Percentiles rank a stretch among this genome's conserved stretches.
Evolutionary conservation across 1,140 invertebrate genomes (phyloP).

Genomic region (Leptinotarsa undecemlineata): DNA sequence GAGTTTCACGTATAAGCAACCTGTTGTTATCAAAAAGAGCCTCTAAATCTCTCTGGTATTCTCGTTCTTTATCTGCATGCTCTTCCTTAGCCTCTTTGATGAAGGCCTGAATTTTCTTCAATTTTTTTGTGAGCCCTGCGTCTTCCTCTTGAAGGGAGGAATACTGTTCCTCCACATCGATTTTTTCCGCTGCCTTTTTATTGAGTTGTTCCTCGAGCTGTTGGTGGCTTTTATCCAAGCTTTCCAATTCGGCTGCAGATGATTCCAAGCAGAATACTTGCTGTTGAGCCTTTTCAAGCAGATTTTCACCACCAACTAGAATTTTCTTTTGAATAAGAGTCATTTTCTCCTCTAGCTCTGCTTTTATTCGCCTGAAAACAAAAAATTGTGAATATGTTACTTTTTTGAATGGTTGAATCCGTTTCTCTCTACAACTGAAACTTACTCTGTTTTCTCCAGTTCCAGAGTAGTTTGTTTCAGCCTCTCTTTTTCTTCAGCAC

Average conservation of each 20-base stretch:
- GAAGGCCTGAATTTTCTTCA: conserved; percentile 85
- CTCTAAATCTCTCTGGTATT: conserved; percentile 96
- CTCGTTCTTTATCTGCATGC: conserved; percentile 84
- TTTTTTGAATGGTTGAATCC: too few relatives aligned
- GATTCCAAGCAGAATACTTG: conserved; percentile 84
- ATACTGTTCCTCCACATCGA: conserved; percentile 97
- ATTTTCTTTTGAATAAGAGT: conserved; percentile 93
- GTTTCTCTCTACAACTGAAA: background rate
- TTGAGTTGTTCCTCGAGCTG: conserved; percentile 79
- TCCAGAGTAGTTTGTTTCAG: conserved; percentile 52
- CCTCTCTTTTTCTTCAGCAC: conserved; percentile 56
- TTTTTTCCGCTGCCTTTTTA: conserved; percentile 89
- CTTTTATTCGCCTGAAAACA: conserved; percentile 62
- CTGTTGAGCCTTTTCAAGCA: conserved; percentile 97
- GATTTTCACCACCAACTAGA: conserved; percentile 96
- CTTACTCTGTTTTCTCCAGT: conserved; percentile 48
- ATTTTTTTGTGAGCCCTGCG: conserved; percentile 87
- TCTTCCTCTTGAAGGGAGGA: conserved; percentile 92
- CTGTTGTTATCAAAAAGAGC: conserved; percentile 90
- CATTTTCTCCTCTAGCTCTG: conserved; percentile 82
- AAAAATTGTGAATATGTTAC: conserved; percentile 11
- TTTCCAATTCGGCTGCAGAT: conserved; percentile 87
- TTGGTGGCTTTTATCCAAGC: conserved; percentile 79
- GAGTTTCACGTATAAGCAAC: conserved; percentile 87
- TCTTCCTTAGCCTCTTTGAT: conserved; percentile 84